A percentile compares a stretch with the other conserved stretches of the same genome.
Evolutionary conservation across 2,113 vertebrate species (phyloP).

Genomic region (Percina caprodes): DNA sequence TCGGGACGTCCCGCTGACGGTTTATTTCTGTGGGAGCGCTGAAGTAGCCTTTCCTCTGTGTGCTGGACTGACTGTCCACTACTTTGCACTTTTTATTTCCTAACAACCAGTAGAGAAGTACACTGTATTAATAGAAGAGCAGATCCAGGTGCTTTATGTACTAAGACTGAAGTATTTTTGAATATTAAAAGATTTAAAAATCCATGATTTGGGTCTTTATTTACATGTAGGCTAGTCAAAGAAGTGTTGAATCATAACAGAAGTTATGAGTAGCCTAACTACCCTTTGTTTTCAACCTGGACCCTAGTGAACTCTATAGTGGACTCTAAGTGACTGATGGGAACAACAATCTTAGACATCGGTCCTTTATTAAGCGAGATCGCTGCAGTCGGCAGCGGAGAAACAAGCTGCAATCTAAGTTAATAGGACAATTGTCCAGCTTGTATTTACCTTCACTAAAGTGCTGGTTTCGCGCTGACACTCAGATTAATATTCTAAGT

Average conservation of each 20-base stretch:
- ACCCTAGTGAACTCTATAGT: too few relatives aligned
- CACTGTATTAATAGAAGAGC: slow-evolving; percentile 75
- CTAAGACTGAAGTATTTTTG: slow-evolving; percentile 82
- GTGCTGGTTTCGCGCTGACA: too few relatives aligned
- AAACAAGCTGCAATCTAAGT: too few relatives aligned
- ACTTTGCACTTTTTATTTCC: slow-evolving; percentile 83
- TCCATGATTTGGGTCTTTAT: slow-evolving; percentile 39
- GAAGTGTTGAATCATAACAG: not conserved
- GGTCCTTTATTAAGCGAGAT: too few relatives aligned
- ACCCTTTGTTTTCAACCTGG: too few relatives aligned
- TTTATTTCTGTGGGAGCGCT: slow-evolving; percentile 52
- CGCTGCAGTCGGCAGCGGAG: too few relatives aligned
- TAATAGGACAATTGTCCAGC: too few relatives aligned
- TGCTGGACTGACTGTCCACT: slow-evolving; percentile 68
- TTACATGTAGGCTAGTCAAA: not conserved
- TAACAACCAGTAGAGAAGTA: slow-evolving; percentile 72
- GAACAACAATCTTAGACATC: too few relatives aligned
- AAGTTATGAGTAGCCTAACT: too few relatives aligned
- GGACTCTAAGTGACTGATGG: too few relatives aligned
- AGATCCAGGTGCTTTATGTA: slow-evolving; percentile 77
- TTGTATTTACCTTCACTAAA: too few relatives aligned
- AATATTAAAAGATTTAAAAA: slow-evolving; percentile 80
- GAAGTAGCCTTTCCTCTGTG: slow-evolving; percentile 68
- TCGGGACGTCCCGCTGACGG: slow-evolving; percentile 32
- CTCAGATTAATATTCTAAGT: too few relatives aligned